Base-by-base conservation (phyloP, 1,140 invertebrate species). In the Formica exsecta region DNA sequence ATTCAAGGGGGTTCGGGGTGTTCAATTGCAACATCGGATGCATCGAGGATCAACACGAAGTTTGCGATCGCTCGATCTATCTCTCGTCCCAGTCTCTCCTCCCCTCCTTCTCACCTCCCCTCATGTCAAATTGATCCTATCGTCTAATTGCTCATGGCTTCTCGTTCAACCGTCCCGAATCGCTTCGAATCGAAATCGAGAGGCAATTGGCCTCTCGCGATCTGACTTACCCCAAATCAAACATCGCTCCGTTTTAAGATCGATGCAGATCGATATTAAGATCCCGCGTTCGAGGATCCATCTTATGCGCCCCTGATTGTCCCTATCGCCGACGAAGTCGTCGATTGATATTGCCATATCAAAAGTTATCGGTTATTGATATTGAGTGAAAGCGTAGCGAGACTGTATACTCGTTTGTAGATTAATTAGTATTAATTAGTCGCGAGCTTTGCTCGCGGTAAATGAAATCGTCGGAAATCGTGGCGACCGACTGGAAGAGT, bases 51-150 rank as follows among this genome's bases (percentile, higher is more conserved):
- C 89, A 76, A 88, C 86, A 68, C 73, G 36, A 86, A 88, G 76
- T 88, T 90, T 77, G 70, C 88, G 79, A 77, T 83, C 75, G 70
- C 29, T 29, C 68, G 86, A 90, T 86, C 76, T 19, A 38, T 64
- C 76, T 54, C 41, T 44, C 32, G 32, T 32, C 32, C 32, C 32
- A 32, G 32, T 2, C 48, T 36, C n/a, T 22, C 2, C 57, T 9
- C 36, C 36, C 36, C 32, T 29, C 25, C 25, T 41, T 2, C 8
- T 9, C 36, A 38, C 38, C 32, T 32, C 41, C 13, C 3, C 48
- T 13, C 0, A 51, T 6, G 62, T 86, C 88, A 87, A 89, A 89
- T 89, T 89, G 89, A 83, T 54, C 71, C 44, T 44, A 25, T 54
- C 61, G 44, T 22, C 73, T 65, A 85, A 85, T 85, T 85, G 61